These are phyloP conservation scores for Hypolimnas misippus DNA, from an alignment of 2,888 invertebrate genomes.

Conservation along the genomic window DNA sequence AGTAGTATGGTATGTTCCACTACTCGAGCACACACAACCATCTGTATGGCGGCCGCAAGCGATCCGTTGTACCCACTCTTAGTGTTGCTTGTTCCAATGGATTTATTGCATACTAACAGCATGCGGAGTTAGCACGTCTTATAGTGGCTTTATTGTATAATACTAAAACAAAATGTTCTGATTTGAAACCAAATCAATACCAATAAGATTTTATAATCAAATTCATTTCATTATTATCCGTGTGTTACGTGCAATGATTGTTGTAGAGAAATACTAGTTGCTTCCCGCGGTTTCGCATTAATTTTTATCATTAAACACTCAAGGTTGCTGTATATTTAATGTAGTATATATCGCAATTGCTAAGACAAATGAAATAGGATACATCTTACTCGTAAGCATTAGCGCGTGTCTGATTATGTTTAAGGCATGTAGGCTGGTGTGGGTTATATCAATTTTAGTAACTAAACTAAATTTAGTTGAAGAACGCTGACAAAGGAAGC, in stretches of 20 bases:
- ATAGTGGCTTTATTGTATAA: conserved; percentile 17
- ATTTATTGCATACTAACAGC: conserved; percentile 24
- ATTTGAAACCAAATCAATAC: too few species aligned
- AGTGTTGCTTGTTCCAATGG: conserved; percentile 28
- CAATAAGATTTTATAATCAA: too few species aligned
- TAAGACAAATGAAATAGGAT: conserved; percentile 10
- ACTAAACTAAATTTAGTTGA: conserved; percentile 7
- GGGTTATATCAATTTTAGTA: conserved; percentile 16
- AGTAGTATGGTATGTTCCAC: conserved; percentile 8
- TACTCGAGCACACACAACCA: conserved; percentile 21
- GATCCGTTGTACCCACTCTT: conserved; percentile 25
- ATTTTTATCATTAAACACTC: neutral
- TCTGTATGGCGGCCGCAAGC: conserved; percentile 27
- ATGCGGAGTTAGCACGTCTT: conserved; percentile 21
- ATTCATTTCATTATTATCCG: too few species aligned
- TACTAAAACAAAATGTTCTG: conserved; percentile 2
- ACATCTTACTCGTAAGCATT: conserved; percentile 8
- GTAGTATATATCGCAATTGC: neutral
- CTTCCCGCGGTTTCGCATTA: too few species aligned
- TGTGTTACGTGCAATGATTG: too few species aligned
- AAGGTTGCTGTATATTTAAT: neutral
- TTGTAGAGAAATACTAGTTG: too few species aligned
- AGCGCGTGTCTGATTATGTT: conserved; percentile 19
- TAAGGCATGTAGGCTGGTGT: neutral
- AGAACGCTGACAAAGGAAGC: conserved; percentile 47